Percentiles rank a stretch among this genome's conserved stretches.
Conservation (phyloP, 2,888 invertebrate species). For the Sepioteuthis lessoniana region DNA sequence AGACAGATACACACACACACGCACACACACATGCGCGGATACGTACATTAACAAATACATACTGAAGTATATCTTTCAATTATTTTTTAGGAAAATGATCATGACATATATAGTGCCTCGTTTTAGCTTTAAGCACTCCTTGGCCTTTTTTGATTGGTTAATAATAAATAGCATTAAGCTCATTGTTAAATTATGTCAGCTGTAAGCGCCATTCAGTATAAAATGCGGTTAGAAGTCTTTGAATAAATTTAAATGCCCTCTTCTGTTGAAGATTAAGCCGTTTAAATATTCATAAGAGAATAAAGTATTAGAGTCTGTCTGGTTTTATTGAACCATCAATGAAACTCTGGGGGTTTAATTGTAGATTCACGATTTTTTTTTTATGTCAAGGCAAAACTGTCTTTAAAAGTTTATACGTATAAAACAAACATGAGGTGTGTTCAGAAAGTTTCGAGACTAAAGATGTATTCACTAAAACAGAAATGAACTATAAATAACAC, state of each 20-base stretch:
- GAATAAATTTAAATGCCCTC: not conserved
- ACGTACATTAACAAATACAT: not conserved
- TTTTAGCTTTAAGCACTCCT: not conserved
- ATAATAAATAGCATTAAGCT: constrained; percentile 1
- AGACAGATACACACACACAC: no score
- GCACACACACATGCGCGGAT: not conserved
- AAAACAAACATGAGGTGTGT: no score
- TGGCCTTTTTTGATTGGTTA: not conserved
- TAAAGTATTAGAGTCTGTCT: not conserved
- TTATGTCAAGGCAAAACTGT: not conserved
- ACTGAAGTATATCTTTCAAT: no score
- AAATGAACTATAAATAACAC: no score
- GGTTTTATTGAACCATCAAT: not conserved
- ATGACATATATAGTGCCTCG: not conserved
- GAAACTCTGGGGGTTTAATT: not conserved
- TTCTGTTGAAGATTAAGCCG: not conserved
- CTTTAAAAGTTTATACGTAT: not conserved
- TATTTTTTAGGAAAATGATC: no score
- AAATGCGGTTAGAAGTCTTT: not conserved
- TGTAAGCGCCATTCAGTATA: no score
- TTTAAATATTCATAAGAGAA: constrained; percentile 6
- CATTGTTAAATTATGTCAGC: not conserved
- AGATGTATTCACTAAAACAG: no score
- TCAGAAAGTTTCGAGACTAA: no score
- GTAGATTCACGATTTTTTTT: not conserved